Evolutionary conservation across 2,113 vertebrate genomes (phyloP).

Genomic region (Petaurus breviceps): DNA sequence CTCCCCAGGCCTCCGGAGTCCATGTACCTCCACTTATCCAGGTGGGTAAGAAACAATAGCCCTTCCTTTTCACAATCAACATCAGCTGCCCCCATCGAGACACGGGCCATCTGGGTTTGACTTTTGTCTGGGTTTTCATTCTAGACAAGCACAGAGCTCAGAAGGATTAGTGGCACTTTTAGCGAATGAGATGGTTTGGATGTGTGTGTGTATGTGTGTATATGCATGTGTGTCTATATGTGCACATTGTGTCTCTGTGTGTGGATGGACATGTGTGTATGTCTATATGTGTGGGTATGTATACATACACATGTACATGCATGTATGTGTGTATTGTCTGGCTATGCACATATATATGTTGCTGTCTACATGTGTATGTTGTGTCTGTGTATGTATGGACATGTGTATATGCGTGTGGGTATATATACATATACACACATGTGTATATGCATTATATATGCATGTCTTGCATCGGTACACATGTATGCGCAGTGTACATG

Average conservation of each 20-base stretch:
- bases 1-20: constrained; percentile 57
- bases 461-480: neutral
- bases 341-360: neutral
- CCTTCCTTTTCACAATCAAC: constrained; percentile 21
- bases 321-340: neutral
- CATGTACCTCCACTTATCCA: constrained; percentile 60
- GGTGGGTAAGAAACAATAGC: constrained; percentile 52
- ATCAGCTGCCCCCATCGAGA: neutral
- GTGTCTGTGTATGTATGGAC: too few species aligned
- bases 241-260: neutral
- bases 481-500: too few species aligned
- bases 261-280: neutral
- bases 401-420: neutral
- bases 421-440: too few species aligned
- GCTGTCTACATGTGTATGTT: too few species aligned
- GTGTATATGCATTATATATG: too few species aligned
- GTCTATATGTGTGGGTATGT: neutral
- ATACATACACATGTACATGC: neutral
- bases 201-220: neutral
- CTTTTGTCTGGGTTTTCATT: constrained; percentile 18
- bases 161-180: constrained; percentile 38
- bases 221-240: neutral
- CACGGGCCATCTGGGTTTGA: neutral
- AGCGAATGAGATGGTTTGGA: neutral
- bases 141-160: constrained; percentile 22